A percentile compares a stretch with the other conserved stretches of the same genome.
phyloP scores from a whole-genome alignment of 2,797 vertebrate genomes.

The Hyperoplus immaculatus region DNA sequence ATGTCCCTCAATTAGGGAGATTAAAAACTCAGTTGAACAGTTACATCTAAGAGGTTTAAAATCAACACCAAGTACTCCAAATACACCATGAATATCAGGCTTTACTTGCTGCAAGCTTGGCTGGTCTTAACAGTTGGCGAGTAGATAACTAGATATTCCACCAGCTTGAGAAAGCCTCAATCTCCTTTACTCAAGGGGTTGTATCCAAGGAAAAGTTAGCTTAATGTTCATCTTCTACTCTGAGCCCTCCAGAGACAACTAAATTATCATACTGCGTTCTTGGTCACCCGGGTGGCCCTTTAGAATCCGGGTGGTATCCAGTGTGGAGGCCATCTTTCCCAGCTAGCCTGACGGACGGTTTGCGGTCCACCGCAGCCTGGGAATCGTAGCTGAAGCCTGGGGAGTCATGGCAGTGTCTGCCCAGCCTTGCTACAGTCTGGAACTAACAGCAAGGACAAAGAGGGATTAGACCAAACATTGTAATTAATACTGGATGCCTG shows the following conservation, averaged over 20 bases:
- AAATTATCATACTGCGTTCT: slow-evolving; percentile 6
- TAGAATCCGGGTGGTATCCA: slow-evolving; percentile 40
- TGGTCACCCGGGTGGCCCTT: slow-evolving; percentile 42
- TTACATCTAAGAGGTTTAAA: slow-evolving; percentile 31
- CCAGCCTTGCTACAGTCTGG: slow-evolving; percentile 45
- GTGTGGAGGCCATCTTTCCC: slow-evolving; percentile 63
- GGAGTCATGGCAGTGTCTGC: slow-evolving; percentile 52
- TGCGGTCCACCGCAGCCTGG: slow-evolving; percentile 47
- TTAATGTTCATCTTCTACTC: slow-evolving; percentile 29
- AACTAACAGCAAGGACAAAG: slow-evolving; percentile 33
- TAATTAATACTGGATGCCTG: not conserved
- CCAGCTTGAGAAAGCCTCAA: slow-evolving; percentile 4
- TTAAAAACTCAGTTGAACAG: slow-evolving; percentile 4
- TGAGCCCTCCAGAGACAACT: slow-evolving; percentile 1
- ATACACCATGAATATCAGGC: not conserved
- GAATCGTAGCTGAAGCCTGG: slow-evolving; percentile 26
- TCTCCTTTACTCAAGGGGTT: not conserved
- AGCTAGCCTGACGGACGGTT: slow-evolving; percentile 53
- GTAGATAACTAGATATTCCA: slow-evolving; percentile 25
- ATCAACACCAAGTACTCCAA: slow-evolving; percentile 12
- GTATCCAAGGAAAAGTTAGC: slow-evolving; percentile 13
- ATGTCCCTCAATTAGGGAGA: slow-evolving; percentile 13
- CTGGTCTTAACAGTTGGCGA: slow-evolving; percentile 21
- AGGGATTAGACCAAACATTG: not conserved
- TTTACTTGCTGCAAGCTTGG: slow-evolving; percentile 2